phyloP scores from a whole-genome alignment of 35 echinoderm and acorn worm genomes.

The Lytechinus variegatus region DNA sequence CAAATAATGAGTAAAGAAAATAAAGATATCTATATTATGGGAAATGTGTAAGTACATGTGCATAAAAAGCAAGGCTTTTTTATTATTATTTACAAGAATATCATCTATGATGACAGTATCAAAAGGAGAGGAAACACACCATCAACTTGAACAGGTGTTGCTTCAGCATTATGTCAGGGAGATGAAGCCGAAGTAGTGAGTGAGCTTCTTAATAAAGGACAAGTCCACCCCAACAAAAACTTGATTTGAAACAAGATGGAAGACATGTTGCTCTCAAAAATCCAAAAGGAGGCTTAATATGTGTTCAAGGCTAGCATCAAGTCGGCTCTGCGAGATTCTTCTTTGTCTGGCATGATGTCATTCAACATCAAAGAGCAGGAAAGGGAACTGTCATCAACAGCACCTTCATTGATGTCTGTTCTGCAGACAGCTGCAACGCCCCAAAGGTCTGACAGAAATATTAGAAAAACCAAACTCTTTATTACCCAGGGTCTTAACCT shows the following conservation, averaged over 20 bases:
- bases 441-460: neutral
- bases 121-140: neutral
- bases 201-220: neutral
- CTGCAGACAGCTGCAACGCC: neutral
- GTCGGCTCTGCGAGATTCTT: slow-evolving; percentile 15
- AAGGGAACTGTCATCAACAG: neutral
- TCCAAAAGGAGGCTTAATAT: slow-evolving; percentile 1
- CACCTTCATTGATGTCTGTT: slow-evolving; percentile 5
- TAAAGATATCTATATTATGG: too few species aligned
- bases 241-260: slow-evolving; percentile 15
- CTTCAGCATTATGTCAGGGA: slow-evolving; percentile 3
- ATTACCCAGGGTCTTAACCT: neutral
- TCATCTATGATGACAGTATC: neutral
- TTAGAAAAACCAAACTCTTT: slow-evolving; percentile 12
- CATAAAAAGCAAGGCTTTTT: too few species aligned
- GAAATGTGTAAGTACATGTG: too few species aligned
- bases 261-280: neutral
- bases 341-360: neutral
- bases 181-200: neutral
- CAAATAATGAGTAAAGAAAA: too few species aligned
- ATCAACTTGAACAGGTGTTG: slow-evolving; percentile 24
- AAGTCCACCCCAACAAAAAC: too few species aligned
- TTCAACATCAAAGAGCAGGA: neutral
- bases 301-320: neutral
- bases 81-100: neutral